A percentile compares a stretch with the other conserved stretches of the same genome.
phyloP scores from a whole-genome alignment of 2,113 vertebrate genomes.

The Electrona antarctica region DNA sequence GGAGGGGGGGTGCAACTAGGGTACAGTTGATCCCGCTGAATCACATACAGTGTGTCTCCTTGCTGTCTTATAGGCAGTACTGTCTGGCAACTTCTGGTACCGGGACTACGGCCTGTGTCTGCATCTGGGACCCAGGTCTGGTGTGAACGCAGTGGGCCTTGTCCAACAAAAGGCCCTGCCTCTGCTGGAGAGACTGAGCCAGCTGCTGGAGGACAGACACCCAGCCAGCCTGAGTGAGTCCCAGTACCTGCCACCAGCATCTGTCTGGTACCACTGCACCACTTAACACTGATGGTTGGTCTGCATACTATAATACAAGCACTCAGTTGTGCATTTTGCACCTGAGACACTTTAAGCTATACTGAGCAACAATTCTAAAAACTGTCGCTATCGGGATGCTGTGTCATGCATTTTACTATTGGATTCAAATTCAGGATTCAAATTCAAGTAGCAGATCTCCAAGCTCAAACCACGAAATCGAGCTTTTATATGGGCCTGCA shows the following conservation, averaged over 20 bases:
- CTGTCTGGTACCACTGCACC: constrained; percentile 40
- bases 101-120: constrained; percentile 76
- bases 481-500: too few relatives aligned
- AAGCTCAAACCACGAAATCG: too few relatives aligned
- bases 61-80: constrained; percentile 71
- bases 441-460: too few relatives aligned
- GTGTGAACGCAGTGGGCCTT: constrained; percentile 26
- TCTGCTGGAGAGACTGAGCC: constrained; percentile 76
- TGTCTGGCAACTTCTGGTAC: constrained; percentile 78
- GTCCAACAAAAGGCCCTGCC: constrained; percentile 79
- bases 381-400: too few relatives aligned
- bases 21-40: too few relatives aligned
- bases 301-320: neutral
- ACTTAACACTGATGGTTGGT: neutral
- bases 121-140: constrained; percentile 36
- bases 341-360: too few relatives aligned
- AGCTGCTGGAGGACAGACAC: constrained; percentile 71
- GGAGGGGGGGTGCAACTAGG: too few relatives aligned
- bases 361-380: too few relatives aligned
- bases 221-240: constrained; percentile 33
- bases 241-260: constrained; percentile 52
- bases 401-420: too few relatives aligned
- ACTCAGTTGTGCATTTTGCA: too few relatives aligned
- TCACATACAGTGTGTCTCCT: neutral
- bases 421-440: too few relatives aligned